Evolutionary conservation across 2,797 vertebrate genomes (phyloP).

Genomic region (Salarias fasciatus): DNA sequence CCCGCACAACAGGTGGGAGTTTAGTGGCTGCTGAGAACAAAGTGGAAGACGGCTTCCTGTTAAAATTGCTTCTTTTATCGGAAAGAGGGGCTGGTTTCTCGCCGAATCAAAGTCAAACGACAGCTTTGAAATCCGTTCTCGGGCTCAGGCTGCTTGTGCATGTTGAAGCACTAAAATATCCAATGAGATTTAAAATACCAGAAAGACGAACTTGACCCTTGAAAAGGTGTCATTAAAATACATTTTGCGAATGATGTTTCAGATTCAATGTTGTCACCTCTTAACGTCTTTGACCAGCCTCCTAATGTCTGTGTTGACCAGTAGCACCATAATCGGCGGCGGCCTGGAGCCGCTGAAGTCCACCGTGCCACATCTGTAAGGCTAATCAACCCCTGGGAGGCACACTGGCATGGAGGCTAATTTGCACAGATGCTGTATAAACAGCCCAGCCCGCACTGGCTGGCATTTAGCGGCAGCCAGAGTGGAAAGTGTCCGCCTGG

Average conservation of each 20-base stretch:
- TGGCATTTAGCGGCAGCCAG: conserved; percentile 49
- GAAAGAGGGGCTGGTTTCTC: conserved; percentile 5
- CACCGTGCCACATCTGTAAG: conserved; percentile 17
- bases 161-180: too few species aligned
- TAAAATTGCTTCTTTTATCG: conserved; percentile 23
- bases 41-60: conserved; percentile 6
- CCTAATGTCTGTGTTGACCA: too few species aligned
- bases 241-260: too few species aligned
- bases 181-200: too few species aligned
- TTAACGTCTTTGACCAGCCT: too few species aligned
- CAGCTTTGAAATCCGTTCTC: conserved; percentile 24
- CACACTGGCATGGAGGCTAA: conserved; percentile 46
- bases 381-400: conserved; percentile 33
- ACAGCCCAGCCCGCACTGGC: conserved; percentile 43
- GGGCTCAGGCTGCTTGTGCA: not conserved
- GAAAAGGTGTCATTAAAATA: too few species aligned
- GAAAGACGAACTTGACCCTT: too few species aligned
- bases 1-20: conserved; percentile 44
- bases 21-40: conserved; percentile 24
- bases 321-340: not conserved
- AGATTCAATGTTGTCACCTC: too few species aligned
- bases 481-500: conserved; percentile 37
- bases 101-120: conserved; percentile 25
- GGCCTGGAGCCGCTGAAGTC: conserved; percentile 10
- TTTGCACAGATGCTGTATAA: conserved; percentile 61